Base-by-base conservation (phyloP, 2,797 vertebrate genomes). In the Glyptemys insculpta region DNA sequence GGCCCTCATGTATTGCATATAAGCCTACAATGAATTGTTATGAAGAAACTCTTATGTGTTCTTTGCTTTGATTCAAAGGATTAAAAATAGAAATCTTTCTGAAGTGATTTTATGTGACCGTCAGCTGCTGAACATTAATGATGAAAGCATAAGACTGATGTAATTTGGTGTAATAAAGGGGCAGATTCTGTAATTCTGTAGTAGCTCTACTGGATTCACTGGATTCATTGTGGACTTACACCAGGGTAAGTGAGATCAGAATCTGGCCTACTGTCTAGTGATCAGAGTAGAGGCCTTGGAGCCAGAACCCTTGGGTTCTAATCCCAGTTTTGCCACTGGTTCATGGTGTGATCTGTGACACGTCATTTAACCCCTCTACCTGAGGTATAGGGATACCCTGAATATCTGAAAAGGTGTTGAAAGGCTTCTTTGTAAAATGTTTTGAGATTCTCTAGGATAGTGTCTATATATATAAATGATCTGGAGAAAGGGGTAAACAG, bases 161-260 rank as follows among this genome's bases (percentile, higher is more conserved):
- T 2, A 37, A 27, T 10, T 27, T 49, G 14, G 29, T 65, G 16
- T 4, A 2, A 65, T 65, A 23, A 14, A 56, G 56, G 19, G 59
- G 57, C 34, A 14, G 3, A 81, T 76, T 44, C 1, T 29, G 0
- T 16, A 52, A 56, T 5, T 59, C 34, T 23, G 34, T 81, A 65
- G 27, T 57, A 92, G 57, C 1, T 4, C 10, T 59, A 49, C 37
- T 23, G 25, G 0, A 31, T 31, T 47, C 1, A 49, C 37, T 23
- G 25, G 0, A 31, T 31, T 41, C 1, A 0, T 34, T 68, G 21
- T 52, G 8, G 74, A 12, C 53, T 54, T 65, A 10, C 50, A 12
- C 15, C 6, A 29, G 6, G 27, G 12, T 54, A 49, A 62, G 31
- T 62, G 27, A 34, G 34, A 14, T 62, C 59, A 62, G 29, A 34